These are phyloP conservation scores for Chrysemys picta DNA, from an alignment of 2,113 vertebrate species.

Conservation along the genomic window DNA sequence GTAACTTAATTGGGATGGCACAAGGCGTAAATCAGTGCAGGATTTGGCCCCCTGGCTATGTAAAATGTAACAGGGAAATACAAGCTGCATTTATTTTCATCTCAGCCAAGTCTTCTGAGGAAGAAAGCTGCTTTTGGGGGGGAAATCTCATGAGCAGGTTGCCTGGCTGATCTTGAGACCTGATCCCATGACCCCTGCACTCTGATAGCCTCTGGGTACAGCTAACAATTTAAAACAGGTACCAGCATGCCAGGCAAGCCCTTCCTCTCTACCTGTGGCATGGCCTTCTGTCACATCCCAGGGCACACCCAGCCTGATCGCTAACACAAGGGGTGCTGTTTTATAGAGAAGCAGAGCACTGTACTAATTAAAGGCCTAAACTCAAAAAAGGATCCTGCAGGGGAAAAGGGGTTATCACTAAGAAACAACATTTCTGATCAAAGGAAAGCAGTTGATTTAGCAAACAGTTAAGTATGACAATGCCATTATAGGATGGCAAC, in stretches of 20 bases:
- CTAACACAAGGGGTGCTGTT: too few relatives aligned
- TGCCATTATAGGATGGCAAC: constrained; percentile 15
- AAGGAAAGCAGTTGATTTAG: constrained; percentile 48
- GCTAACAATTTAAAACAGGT: not conserved
- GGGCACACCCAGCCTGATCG: too few relatives aligned
- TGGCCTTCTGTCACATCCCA: too few relatives aligned
- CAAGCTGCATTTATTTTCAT: not conserved
- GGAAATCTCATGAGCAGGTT: not conserved
- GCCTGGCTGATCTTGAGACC: accelerated
- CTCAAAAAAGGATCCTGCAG: not conserved
- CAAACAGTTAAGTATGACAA: not conserved
- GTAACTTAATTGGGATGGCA: not conserved
- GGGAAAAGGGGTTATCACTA: not conserved
- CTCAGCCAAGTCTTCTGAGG: not conserved
- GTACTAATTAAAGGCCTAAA: not conserved
- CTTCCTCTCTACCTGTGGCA: too few relatives aligned
- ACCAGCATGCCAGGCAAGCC: not conserved
- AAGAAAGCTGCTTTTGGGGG: not conserved
- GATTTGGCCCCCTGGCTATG: not conserved
- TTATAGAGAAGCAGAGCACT: not conserved
- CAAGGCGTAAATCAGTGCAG: not conserved
- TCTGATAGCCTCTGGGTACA: not conserved
- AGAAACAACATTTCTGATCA: not conserved
- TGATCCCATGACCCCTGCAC: not conserved
- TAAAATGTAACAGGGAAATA: not conserved